phyloP scores from a whole-genome alignment of 2,888 invertebrate genomes.

The Unio delphinus region DNA sequence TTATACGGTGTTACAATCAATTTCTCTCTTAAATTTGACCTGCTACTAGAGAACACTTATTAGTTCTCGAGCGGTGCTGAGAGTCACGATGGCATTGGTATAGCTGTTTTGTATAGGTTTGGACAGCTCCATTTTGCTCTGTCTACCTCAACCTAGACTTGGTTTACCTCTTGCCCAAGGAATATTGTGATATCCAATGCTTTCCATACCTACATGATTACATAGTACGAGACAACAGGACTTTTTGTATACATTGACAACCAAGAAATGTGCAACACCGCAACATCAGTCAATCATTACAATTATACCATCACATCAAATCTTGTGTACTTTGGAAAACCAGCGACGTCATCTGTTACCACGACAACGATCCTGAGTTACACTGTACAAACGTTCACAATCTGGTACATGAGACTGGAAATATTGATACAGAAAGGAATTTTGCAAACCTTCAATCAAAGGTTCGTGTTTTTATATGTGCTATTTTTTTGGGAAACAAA shows the following conservation, averaged over 20 bases:
- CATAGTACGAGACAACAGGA: constrained; percentile 42
- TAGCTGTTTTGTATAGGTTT: constrained; percentile 53
- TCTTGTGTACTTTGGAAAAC: constrained; percentile 34
- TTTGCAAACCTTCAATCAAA: constrained; percentile 28
- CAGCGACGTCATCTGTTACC: constrained; percentile 11
- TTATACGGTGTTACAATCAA: constrained; percentile 46
- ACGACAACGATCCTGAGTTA: constrained; percentile 33
- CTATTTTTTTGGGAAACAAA: neutral
- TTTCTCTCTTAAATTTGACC: constrained; percentile 41
- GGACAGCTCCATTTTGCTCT: constrained; percentile 49
- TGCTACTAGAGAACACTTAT: constrained; percentile 49
- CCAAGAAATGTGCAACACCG: constrained; percentile 24
- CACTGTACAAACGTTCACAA: constrained; percentile 35
- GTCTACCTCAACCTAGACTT: constrained; percentile 36
- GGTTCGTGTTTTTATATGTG: constrained; percentile 15
- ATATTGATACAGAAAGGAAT: constrained; percentile 37
- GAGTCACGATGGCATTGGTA: constrained; percentile 40
- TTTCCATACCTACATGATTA: constrained; percentile 38
- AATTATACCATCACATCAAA: constrained; percentile 10
- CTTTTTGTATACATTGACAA: constrained; percentile 43
- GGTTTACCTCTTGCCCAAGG: constrained; percentile 45
- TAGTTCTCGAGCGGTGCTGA: constrained; percentile 55
- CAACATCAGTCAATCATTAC: constrained; percentile 21
- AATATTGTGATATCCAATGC: constrained; percentile 28
- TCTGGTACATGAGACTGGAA: constrained; percentile 48